Evolutionary conservation across 2,797 vertebrate species (phyloP), one percentile per base, ranked within the genome.

Genomic region (Enteromius radiatus): DNA sequence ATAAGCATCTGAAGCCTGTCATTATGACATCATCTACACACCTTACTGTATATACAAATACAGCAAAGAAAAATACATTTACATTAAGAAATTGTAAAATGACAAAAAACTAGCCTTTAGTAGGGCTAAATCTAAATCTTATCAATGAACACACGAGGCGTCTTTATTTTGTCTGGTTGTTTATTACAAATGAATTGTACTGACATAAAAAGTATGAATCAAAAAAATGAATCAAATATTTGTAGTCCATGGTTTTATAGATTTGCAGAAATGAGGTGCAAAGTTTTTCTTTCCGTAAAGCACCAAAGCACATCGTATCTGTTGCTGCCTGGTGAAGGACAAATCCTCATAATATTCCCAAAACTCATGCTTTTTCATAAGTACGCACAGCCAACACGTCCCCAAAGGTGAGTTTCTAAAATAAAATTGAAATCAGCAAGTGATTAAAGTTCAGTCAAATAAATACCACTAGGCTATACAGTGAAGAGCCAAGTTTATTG

Each of bases 301-400:
- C 87, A 85, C 21, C 19, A 49, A 71, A 64, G 9, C 41, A 19
- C 41, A 87, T 86, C 82, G 85, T 85, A 41, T 78, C 84, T 87
- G 84, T 85, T 82, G 89, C 88, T 89, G 86, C 89, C 85, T 90
- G 64, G 88, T 86, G 88, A 90, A 63, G 59, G 59, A 76, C 45
- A 79, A 81, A 52, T 36, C 26, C 70, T 68, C 61, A 80, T 64
- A 85, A 49, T 80, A 78, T 68, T 49, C n/a, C 38, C 59, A 82
- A 84, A 73, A 23, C 85, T 93, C 95, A 98, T 4, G 96, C 96
- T 91, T 97, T 98, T 92, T 97, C 96, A 70, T 97, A 98, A 86
- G 94, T 96, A n/a, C 96, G 97, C 86, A 97, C 95, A 28, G 97
- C 94, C 78, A 96, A 94, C 88, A 96, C 85, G 43, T 97, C 97